Evolutionary conservation across 1,140 invertebrate genomes (phyloP).

Genomic region (Drosophila persimilis): DNA sequence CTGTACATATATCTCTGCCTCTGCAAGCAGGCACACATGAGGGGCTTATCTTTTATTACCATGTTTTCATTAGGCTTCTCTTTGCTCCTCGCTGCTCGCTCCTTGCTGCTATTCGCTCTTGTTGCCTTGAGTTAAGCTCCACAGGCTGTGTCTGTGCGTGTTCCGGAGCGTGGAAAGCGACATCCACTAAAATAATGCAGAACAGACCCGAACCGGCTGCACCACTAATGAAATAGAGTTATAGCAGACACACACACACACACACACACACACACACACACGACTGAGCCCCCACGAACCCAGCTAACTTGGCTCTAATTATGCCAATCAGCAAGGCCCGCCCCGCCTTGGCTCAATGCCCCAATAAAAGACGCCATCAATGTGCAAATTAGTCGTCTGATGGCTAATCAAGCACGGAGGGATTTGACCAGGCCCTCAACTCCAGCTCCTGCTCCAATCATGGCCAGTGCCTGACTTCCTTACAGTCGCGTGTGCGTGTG

Average conservation of each 20-base stretch:
- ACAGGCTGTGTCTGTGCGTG: slow-evolving; percentile 12
- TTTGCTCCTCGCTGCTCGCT: slow-evolving; percentile 1
- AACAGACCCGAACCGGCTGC: slow-evolving; percentile 47
- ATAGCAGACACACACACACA: slow-evolving; percentile 32
- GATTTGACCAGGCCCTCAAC: slow-evolving; percentile 23
- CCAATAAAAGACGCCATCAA: slow-evolving; percentile 77
- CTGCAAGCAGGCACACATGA: slow-evolving; percentile 37
- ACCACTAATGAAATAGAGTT: slow-evolving; percentile 71
- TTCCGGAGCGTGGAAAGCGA: background rate
- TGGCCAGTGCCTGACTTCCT: no score
- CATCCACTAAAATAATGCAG: slow-evolving; percentile 54
- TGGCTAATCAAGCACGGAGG: slow-evolving; percentile 59
- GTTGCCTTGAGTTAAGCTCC: slow-evolving; percentile 23
- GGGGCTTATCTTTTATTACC: slow-evolving; percentile 75
- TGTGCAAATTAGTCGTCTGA: slow-evolving; percentile 76
- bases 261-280: slow-evolving; percentile 18
- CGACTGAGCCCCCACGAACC: background rate
- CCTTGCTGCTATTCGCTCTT: background rate
- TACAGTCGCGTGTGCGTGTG: slow-evolving; percentile 9
- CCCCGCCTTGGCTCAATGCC: slow-evolving; percentile 34
- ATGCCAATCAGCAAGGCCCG: slow-evolving; percentile 65
- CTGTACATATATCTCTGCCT: background rate
- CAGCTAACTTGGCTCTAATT: slow-evolving; percentile 62
- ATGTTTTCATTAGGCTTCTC: slow-evolving; percentile 63
- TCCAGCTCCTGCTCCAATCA: no score